These are phyloP conservation scores for Petrocephalus zakoni DNA, from an alignment of 2,113 vertebrate genomes.

Conservation along the genomic window DNA sequence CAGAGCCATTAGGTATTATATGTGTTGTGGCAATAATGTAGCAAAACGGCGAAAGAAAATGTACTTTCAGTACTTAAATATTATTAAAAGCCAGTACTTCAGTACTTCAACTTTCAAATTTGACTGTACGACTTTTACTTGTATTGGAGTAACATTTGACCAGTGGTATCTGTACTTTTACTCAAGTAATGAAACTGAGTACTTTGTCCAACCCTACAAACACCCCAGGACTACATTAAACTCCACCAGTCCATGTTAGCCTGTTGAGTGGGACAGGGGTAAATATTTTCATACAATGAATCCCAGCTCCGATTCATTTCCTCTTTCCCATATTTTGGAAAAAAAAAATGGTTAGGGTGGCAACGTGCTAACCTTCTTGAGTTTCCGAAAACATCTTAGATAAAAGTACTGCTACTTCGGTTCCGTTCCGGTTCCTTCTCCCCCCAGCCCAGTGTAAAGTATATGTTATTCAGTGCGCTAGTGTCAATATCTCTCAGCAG, in stretches of 20 bases:
- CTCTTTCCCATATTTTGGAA: conserved; percentile 6
- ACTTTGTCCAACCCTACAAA: too few relatives aligned
- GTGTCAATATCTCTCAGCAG: not conserved
- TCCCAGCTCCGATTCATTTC: conserved; percentile 20
- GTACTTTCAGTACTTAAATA: too few relatives aligned
- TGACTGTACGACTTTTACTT: too few relatives aligned
- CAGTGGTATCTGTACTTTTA: too few relatives aligned
- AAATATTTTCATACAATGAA: conserved; percentile 43
- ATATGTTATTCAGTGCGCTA: not conserved
- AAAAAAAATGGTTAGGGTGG: not conserved
- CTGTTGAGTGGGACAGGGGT: not conserved
- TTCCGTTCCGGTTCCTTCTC: not conserved
- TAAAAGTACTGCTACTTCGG: conserved; percentile 19
- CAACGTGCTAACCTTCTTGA: not conserved
- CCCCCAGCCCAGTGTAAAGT: not conserved
- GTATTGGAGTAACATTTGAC: too few relatives aligned
- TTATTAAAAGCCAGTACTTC: too few relatives aligned
- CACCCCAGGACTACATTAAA: not conserved
- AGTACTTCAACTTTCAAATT: too few relatives aligned
- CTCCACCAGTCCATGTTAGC: conserved; percentile 24
- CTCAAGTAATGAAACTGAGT: too few relatives aligned
- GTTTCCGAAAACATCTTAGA: conserved; percentile 29
- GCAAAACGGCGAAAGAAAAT: too few relatives aligned
- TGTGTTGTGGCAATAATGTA: too few relatives aligned
- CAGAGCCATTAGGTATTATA: too few relatives aligned